Evolutionary conservation across 2,797 vertebrate species (phyloP).

Genomic region (Poeciliopsis gracilis): DNA sequence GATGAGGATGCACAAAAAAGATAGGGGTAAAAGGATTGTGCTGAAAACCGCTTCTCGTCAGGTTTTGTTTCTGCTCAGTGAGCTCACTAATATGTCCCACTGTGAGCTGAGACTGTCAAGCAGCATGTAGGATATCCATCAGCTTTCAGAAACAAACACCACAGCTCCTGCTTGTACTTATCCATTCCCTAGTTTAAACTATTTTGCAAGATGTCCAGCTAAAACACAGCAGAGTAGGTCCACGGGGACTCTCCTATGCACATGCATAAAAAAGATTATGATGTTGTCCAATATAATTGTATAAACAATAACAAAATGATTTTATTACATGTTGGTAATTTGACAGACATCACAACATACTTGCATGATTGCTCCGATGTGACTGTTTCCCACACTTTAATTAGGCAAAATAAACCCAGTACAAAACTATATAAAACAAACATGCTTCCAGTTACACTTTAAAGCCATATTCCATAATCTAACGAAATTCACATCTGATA

Average conservation of each 20-base stretch:
- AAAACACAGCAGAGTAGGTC: constrained; percentile 6
- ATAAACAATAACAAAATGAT: constrained; percentile 81
- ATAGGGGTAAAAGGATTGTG: constrained; percentile 24
- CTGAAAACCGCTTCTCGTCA: constrained; percentile 50
- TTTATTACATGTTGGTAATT: constrained; percentile 78
- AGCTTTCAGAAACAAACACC: constrained; percentile 17
- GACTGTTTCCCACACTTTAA: constrained; percentile 69
- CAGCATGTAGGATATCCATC: constrained; percentile 47
- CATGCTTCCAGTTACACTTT: constrained; percentile 78
- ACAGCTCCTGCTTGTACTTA: constrained; percentile 29
- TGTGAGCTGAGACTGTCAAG: constrained; percentile 38
- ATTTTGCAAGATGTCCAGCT: background rate
- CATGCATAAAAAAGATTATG: constrained; percentile 53
- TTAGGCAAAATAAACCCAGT: constrained; percentile 66
- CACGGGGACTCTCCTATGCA: constrained; percentile 16
- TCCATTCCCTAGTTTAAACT: constrained; percentile 24
- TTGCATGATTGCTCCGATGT: constrained; percentile 75
- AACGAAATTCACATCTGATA: constrained; percentile 46
- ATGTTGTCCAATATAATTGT: constrained; percentile 64
- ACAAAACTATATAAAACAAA: constrained; percentile 78
- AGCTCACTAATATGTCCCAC: constrained; percentile 55
- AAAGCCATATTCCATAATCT: constrained; percentile 75
- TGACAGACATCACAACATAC: constrained; percentile 80
- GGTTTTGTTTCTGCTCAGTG: constrained; percentile 45
- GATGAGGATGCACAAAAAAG: constrained; percentile 44